phyloP scores from a whole-genome alignment of 2,888 invertebrate species.

The Strigamia transsilvanica region DNA sequence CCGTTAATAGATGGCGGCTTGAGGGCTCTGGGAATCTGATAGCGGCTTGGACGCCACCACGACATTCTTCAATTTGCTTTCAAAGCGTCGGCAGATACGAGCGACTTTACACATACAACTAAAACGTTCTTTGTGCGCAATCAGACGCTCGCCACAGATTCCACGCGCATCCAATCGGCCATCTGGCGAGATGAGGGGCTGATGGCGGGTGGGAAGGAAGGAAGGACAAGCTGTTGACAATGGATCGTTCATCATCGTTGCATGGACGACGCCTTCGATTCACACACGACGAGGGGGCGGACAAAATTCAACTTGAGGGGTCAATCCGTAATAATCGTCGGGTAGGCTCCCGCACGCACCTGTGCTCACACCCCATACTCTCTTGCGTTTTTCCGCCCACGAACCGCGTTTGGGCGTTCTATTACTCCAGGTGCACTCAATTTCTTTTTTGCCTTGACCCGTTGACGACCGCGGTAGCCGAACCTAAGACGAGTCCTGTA shows the following conservation, averaged over 20 bases:
- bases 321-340: conserved; percentile 25
- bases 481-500: conserved; percentile 30
- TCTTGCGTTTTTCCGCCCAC: conserved; percentile 28
- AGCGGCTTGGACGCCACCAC: conserved; percentile 26
- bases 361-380: conserved; percentile 37
- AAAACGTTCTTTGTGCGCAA: conserved; percentile 7
- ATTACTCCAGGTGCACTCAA: conserved; percentile 31
- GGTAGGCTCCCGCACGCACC: conserved; percentile 1
- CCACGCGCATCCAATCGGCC: conserved; percentile 50
- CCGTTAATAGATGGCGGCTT: conserved; percentile 41
- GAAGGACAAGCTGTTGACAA: conserved; percentile 46
- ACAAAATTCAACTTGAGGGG: conserved; percentile 4
- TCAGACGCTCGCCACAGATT: conserved; percentile 7
- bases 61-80: conserved; percentile 26
- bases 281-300: conserved; percentile 28
- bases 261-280: conserved; percentile 35
- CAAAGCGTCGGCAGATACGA: conserved; percentile 19
- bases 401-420: conserved; percentile 23
- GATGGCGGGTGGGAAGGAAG: conserved; percentile 29
- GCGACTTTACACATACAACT: conserved; percentile 2
- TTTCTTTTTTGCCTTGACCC: conserved; percentile 31
- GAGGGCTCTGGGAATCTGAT: conserved; percentile 44
- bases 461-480: conserved; percentile 31
- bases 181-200: conserved; percentile 46
- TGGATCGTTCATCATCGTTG: conserved; percentile 48